Base-by-base conservation (phyloP, 2,113 vertebrate genomes). In the Hemichromis elongatus region DNA sequence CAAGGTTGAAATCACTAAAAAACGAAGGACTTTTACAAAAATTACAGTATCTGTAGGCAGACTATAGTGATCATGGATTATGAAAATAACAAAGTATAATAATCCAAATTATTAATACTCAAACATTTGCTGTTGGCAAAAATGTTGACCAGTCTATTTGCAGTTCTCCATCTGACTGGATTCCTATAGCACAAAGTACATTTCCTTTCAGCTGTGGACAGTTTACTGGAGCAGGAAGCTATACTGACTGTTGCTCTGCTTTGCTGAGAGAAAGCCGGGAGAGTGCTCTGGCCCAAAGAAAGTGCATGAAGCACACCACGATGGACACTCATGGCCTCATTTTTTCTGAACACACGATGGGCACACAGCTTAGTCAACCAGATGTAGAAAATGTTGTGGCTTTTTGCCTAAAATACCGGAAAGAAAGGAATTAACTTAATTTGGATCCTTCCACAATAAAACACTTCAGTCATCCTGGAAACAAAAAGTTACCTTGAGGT, bases 331-430 rank as follows among this genome's bases (percentile, higher is more conserved):
- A 96, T 77, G 1, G 96, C 88, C 83, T 97, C 96, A 3, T 93
- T 95, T 52, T 94, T 95, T 90, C 95, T 96, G 1, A 94, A 97
- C 8, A 95, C 88, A 10, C 98, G 98, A 30, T 99, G 98, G 24
- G 95, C 92, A 63, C 97, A 97, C 42, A 99, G 95, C 94, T 97
- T 97, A 84, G 96, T 96, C 82, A 99, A 90, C 98, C 98, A 99
- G 88, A 97, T 97, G 85, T 97, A 94, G 78, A 98, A 98, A 18
- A 97, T 73, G 6, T 98, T 97, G 0, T 96, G 96, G 81, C 94
- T 97, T 92, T 98, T 99, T 86, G 97, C 96, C 98, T 99, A 35
- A 3, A 6, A 26, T 2, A 66, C 35, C 7, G 7, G 24, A 12
- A 13, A 33, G 8, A 68, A 13, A 3, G 5, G 5, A 12, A 40